Percentiles rank a stretch among this genome's conserved stretches.
Evolutionary conservation across 2,113 vertebrate genomes (phyloP).

Genomic region (Pelmatolapia mariae): DNA sequence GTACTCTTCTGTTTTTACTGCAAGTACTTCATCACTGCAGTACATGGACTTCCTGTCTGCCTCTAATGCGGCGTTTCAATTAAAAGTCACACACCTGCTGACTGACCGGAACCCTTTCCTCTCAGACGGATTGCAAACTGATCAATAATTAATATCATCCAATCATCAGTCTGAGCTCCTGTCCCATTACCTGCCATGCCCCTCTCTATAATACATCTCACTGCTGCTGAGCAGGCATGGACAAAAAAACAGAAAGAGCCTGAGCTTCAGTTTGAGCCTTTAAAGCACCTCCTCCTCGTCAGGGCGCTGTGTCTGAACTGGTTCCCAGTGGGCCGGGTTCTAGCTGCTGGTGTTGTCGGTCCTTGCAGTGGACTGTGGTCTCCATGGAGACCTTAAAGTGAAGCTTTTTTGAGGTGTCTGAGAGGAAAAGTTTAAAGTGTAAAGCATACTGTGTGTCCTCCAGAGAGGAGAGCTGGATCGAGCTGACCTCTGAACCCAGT

Average conservation of each 20-base stretch:
- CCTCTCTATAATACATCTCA: not conserved
- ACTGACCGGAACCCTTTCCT: not conserved
- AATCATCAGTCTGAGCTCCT: not conserved
- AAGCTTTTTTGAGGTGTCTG: slow-evolving; percentile 31
- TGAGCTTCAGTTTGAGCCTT: not conserved
- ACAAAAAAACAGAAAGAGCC: not conserved
- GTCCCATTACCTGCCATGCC: not conserved
- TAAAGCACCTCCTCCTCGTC: not conserved
- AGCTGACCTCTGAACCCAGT: not conserved
- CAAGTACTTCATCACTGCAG: not conserved
- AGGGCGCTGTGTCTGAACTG: not conserved
- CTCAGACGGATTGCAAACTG: not conserved
- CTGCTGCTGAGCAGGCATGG: not conserved
- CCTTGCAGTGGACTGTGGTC: not conserved
- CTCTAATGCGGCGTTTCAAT: not conserved
- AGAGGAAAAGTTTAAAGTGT: not conserved
- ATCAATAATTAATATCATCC: not conserved
- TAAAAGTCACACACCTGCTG: not conserved
- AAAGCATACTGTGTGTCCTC: not conserved
- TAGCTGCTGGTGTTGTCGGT: not conserved
- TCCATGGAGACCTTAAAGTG: slow-evolving; percentile 44
- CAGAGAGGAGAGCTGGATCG: not conserved
- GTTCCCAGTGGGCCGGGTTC: not conserved
- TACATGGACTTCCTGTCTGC: not conserved
- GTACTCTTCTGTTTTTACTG: not conserved